These are phyloP conservation scores for Thalassarche chlororhynchos DNA, from an alignment of 2,113 vertebrate species.

Conservation along the genomic window DNA sequence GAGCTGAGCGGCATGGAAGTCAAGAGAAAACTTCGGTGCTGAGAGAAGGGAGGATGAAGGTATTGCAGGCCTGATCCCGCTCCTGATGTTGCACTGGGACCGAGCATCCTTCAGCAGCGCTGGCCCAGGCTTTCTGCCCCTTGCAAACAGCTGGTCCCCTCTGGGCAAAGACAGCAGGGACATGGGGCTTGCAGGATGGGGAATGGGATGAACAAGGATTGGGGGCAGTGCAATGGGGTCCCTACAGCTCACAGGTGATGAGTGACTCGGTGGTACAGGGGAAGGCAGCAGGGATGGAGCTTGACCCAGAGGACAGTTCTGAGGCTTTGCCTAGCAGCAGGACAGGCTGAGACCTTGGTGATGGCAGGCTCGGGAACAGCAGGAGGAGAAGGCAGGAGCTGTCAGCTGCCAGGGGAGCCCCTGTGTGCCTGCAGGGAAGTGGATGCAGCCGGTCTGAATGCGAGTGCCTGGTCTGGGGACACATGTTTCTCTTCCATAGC, in stretches of 20 bases:
- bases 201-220: background rate
- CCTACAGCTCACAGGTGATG: background rate
- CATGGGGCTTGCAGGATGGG: background rate
- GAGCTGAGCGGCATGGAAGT: background rate
- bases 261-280: background rate
- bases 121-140: background rate
- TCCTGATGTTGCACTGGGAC: background rate
- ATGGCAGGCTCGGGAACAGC: background rate
- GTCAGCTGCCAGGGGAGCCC: background rate
- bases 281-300: background rate
- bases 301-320: background rate
- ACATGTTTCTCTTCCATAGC: background rate
- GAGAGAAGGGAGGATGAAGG: background rate
- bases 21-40: background rate
- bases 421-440: background rate
- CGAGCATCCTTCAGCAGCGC: accelerated
- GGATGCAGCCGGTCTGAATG: background rate
- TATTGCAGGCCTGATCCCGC: background rate
- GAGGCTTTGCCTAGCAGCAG: background rate
- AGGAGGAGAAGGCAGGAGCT: background rate
- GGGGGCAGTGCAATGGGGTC: background rate
- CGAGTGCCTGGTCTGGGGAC: background rate
- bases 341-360: background rate
- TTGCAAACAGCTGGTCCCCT: background rate
- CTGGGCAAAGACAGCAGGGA: background rate